These are phyloP conservation scores for Olivierus martensii DNA, from an alignment of 1,140 invertebrate species.

Conservation along the genomic window DNA sequence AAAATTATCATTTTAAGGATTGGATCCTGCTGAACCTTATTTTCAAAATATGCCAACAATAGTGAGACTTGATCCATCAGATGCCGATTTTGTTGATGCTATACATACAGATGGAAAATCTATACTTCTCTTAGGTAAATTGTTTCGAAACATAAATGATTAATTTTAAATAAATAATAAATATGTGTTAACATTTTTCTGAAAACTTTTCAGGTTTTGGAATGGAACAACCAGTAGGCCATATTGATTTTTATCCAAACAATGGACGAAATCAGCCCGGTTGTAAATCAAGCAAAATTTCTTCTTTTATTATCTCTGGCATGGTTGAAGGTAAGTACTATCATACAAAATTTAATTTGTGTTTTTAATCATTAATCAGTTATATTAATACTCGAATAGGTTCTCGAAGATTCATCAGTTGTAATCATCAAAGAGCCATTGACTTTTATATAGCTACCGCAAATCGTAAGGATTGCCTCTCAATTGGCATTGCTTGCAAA, in stretches of 20 bases:
- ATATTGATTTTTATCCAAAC: constrained; percentile 78
- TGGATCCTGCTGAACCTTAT: constrained; percentile 75
- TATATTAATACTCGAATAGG: constrained; percentile 36
- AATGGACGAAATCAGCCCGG: constrained; percentile 76
- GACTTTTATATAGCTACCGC: constrained; percentile 68
- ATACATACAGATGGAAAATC: constrained; percentile 77
- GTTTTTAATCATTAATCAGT: neutral
- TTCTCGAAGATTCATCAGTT: constrained; percentile 60
- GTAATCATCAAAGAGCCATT: constrained; percentile 71
- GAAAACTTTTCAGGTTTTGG: constrained; percentile 48
- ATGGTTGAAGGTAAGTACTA: too few relatives aligned
- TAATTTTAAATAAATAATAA: too few relatives aligned
- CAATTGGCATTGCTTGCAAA: constrained; percentile 19
- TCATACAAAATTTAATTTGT: neutral
- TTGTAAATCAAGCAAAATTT: constrained; percentile 33
- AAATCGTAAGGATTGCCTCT: constrained; percentile 28
- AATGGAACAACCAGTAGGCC: constrained; percentile 67
- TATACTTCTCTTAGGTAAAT: too few relatives aligned
- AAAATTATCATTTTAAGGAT: constrained; percentile 28
- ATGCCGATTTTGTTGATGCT: constrained; percentile 70
- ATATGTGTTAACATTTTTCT: too few relatives aligned
- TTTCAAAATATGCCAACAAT: constrained; percentile 69
- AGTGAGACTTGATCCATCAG: constrained; percentile 59
- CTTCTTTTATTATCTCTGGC: too few relatives aligned
- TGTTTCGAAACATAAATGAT: too few relatives aligned